A percentile compares a stretch with the other conserved stretches of the same genome.
Conservation (phyloP, 2,888 invertebrate genomes). For the Lissocephala sabroskyi region DNA sequence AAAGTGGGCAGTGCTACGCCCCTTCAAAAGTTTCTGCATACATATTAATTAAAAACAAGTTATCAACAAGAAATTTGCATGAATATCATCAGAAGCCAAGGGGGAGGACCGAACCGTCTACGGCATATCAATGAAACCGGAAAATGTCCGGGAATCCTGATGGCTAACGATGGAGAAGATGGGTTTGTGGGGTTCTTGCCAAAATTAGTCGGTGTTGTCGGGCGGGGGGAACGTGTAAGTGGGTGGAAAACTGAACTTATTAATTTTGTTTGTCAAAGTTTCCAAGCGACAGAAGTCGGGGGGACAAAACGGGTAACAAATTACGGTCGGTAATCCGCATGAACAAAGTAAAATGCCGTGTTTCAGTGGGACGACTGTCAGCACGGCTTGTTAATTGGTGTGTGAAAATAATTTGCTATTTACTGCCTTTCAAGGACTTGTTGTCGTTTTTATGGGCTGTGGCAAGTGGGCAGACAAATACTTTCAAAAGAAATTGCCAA, state of each 20-base stretch:
- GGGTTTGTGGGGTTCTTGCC: too few species aligned
- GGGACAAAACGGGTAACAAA: background rate
- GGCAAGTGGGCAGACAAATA: too few species aligned
- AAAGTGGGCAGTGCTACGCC: background rate
- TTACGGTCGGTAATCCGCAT: too few species aligned
- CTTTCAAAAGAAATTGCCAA: too few species aligned
- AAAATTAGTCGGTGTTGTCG: background rate
- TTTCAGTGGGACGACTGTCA: constrained; percentile 1
- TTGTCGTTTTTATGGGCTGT: too few species aligned
- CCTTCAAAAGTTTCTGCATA: constrained; percentile 39
- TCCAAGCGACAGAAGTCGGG: background rate
- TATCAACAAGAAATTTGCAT: constrained; percentile 32
- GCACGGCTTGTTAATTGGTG: constrained; percentile 2
- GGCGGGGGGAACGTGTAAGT: background rate
- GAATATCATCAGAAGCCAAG: constrained; percentile 6
- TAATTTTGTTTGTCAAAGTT: constrained; percentile 4
- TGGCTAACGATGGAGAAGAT: too few species aligned
- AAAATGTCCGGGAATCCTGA: too few species aligned
- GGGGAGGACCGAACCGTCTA: too few species aligned
- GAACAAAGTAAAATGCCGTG: constrained; percentile 1
- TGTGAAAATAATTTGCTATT: constrained; percentile 1
- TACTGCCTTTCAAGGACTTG: too few species aligned
- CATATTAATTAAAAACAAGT: constrained; percentile 49
- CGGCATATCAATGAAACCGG: background rate
- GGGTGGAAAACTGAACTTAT: background rate